Conservation (phyloP, 2,888 invertebrate species). For the Microctonus brassicae region DNA sequence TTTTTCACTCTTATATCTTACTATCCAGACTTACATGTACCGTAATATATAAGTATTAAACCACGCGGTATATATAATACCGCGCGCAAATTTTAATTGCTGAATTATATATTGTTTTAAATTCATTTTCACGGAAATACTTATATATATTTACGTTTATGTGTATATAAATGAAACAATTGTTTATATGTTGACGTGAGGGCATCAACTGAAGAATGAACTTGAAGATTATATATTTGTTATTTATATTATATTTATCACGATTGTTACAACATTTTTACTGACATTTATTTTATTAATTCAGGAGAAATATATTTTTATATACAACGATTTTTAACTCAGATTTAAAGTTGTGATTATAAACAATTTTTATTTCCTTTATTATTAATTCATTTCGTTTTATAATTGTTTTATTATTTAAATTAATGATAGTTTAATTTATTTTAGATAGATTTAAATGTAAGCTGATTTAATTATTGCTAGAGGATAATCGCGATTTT, state of each 20-base stretch:
- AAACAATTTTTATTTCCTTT: background rate
- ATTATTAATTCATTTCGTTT: background rate
- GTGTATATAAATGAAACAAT: background rate
- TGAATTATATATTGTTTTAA: slow-evolving; percentile 40
- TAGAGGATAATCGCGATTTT: background rate
- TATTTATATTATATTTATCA: too few relatives aligned
- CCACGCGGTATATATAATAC: too few relatives aligned
- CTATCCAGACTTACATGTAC: slow-evolving; percentile 9
- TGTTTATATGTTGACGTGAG: background rate
- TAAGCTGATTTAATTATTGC: too few relatives aligned
- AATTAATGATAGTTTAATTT: too few relatives aligned
- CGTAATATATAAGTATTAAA: too few relatives aligned
- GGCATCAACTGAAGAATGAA: background rate
- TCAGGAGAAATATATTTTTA: background rate
- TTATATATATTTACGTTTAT: background rate
- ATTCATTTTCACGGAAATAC: slow-evolving; percentile 39
- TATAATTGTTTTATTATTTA: background rate
- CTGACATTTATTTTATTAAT: background rate
- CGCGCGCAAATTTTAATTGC: slow-evolving; percentile 32
- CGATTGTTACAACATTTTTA: too few relatives aligned
- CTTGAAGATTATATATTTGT: background rate
- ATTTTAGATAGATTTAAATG: background rate
- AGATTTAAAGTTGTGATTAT: too few relatives aligned
- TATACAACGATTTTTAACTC: too few relatives aligned
- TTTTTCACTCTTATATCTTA: background rate